Evolutionary conservation across 2,888 invertebrate species (phyloP).

Genomic region (Sylvicola cinctus): DNA sequence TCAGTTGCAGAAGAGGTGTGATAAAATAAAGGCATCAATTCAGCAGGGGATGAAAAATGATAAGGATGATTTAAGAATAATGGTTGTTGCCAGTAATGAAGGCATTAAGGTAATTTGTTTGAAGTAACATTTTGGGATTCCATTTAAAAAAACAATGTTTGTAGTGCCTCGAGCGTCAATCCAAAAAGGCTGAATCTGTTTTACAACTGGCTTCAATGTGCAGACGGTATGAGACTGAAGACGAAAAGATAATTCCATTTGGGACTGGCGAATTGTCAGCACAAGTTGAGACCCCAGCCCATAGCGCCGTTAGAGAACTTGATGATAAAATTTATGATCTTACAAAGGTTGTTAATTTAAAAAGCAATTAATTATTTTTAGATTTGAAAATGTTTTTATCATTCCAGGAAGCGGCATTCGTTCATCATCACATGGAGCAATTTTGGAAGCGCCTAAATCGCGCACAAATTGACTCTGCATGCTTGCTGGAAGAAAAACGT

Average conservation of each 20-base stretch:
- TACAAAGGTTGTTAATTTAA: conserved; percentile 1
- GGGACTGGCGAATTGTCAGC: too few relatives aligned
- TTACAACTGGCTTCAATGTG: conserved; percentile 39
- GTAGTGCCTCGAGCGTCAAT: conserved; percentile 30
- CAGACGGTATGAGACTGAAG: conserved; percentile 40
- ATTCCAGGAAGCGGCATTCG: too few relatives aligned
- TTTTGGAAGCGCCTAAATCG: conserved; percentile 41
- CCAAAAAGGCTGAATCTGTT: conserved; percentile 36
- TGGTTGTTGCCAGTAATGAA: conserved; percentile 40
- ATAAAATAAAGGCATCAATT: conserved; percentile 31
- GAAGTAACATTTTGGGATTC: too few relatives aligned
- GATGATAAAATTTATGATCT: not conserved
- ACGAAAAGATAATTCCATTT: conserved; percentile 29
- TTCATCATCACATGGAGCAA: too few relatives aligned
- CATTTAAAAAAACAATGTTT: not conserved
- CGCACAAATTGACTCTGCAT: conserved; percentile 30
- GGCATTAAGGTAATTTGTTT: conserved; percentile 27
- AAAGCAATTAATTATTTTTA: too few relatives aligned
- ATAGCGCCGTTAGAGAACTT: not conserved
- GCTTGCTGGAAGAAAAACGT: conserved; percentile 22
- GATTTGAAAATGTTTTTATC: not conserved
- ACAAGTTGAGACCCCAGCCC: too few relatives aligned
- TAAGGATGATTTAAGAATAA: conserved; percentile 30
- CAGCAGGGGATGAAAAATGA: conserved; percentile 29
- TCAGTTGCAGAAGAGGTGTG: conserved; percentile 26